Conservation (phyloP, 2,888 invertebrate species). For the Imbricaverruca yamaguchii region DNA sequence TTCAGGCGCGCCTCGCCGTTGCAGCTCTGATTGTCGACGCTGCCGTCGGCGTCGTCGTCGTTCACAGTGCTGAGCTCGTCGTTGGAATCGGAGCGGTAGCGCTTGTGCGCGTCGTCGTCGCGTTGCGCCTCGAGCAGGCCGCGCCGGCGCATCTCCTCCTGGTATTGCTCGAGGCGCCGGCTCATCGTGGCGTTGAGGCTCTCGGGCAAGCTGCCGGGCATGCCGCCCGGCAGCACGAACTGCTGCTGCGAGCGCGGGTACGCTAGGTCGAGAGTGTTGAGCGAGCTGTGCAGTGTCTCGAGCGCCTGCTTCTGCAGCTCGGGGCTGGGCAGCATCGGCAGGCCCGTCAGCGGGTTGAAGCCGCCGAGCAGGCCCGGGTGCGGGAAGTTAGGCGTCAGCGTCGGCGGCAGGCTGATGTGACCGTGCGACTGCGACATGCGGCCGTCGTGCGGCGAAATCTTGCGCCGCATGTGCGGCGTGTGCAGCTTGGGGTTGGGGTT, state of each 20-base stretch:
- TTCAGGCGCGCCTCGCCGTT: slow-evolving; percentile 47
- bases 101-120: slow-evolving; percentile 25
- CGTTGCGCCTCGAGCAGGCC: slow-evolving; percentile 26
- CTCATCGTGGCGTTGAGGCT: slow-evolving; percentile 20
- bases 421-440: slow-evolving; percentile 74
- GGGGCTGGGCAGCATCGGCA: slow-evolving; percentile 48
- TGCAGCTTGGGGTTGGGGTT: slow-evolving; percentile 98
- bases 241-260: background rate
- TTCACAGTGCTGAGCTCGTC: slow-evolving; percentile 37
- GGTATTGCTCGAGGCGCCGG: slow-evolving; percentile 27
- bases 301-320: slow-evolving; percentile 33
- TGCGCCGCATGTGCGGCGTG: slow-evolving; percentile 84
- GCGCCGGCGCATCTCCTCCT: slow-evolving; percentile 31
- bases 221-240: background rate
- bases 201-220: background rate
- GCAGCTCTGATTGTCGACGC: slow-evolving; percentile 34
- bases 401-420: slow-evolving; percentile 48
- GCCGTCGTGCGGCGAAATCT: slow-evolving; percentile 90
- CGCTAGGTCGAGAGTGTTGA: slow-evolving; percentile 25
- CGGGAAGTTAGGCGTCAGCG: slow-evolving; percentile 51
- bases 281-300: slow-evolving; percentile 29
- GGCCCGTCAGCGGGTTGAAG: slow-evolving; percentile 46
- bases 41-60: slow-evolving; percentile 35
- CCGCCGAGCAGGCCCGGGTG: slow-evolving; percentile 32
- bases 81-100: slow-evolving; percentile 37